phyloP scores from a whole-genome alignment of 2,888 invertebrate genomes.

The Drosophila kanekoi region DNA sequence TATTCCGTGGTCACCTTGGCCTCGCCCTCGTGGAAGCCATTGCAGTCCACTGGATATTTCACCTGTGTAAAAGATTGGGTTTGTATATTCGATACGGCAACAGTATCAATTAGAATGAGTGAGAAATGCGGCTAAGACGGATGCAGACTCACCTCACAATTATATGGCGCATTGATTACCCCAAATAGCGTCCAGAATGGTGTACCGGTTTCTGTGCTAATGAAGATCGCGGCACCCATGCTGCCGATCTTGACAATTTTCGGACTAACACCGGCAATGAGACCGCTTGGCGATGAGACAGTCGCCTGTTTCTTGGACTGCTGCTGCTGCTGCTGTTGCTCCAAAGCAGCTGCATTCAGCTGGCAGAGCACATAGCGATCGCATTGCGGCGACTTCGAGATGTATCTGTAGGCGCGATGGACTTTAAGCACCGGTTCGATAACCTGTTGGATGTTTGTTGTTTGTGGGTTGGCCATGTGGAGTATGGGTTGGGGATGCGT shows the following conservation, averaged over 20 bases:
- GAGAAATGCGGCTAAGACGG: constrained; percentile 14
- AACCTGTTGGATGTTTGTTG: constrained; percentile 84
- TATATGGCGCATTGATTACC: constrained; percentile 89
- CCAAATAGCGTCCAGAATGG: constrained; percentile 93
- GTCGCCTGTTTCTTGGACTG: constrained; percentile 81
- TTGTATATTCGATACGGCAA: constrained; percentile 27
- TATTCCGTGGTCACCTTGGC: constrained; percentile 93
- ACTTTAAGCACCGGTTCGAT: constrained; percentile 93
- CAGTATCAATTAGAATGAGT: constrained; percentile 35
- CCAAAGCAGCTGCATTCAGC: constrained; percentile 88
- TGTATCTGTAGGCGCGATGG: constrained; percentile 92
- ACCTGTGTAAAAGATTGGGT: constrained; percentile 56
- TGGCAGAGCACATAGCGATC: constrained; percentile 92
- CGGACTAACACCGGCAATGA: constrained; percentile 89
- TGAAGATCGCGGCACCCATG: constrained; percentile 91
- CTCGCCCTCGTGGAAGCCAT: constrained; percentile 93
- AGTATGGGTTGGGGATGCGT: constrained; percentile 43
- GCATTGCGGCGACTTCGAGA: constrained; percentile 89
- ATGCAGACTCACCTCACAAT: constrained; percentile 89
- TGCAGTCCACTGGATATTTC: constrained; percentile 89
- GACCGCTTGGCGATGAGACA: constrained; percentile 82
- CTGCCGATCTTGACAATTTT: constrained; percentile 91
- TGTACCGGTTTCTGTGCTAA: constrained; percentile 90
- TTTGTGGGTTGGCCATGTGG: constrained; percentile 13
- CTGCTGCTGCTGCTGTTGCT: constrained; percentile 83